phyloP scores from a whole-genome alignment of 2,888 invertebrate genomes.

The Drosophila anceps region DNA sequence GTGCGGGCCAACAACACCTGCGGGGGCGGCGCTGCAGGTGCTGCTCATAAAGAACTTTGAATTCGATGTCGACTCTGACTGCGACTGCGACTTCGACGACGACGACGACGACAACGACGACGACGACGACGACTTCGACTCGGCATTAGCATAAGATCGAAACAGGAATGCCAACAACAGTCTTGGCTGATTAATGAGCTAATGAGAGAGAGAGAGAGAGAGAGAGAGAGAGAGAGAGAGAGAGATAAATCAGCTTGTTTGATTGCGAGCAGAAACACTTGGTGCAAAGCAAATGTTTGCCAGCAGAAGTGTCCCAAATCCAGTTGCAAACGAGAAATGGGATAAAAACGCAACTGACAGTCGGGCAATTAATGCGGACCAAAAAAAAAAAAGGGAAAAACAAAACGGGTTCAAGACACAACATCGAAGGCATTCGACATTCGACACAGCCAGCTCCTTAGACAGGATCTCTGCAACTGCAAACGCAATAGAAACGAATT shows the following conservation, averaged over 20 bases:
- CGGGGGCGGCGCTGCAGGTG: conserved; percentile 34
- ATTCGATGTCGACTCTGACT: background rate
- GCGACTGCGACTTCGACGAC: background rate
- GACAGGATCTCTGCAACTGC: conserved; percentile 26
- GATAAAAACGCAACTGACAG: conserved; percentile 7
- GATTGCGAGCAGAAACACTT: conserved; percentile 68
- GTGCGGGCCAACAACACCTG: conserved; percentile 31
- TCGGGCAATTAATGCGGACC: conserved; percentile 73
- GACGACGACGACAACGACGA: too few relatives aligned
- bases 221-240: background rate
- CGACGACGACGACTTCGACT: background rate
- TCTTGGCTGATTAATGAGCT: conserved; percentile 10
- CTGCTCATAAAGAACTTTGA: background rate
- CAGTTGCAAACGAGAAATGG: conserved; percentile 31
- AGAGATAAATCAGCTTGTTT: conserved; percentile 69
- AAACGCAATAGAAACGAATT: background rate
- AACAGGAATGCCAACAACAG: background rate
- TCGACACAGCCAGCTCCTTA: conserved; percentile 22
- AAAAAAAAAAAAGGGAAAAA: conserved; percentile 45
- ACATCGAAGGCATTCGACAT: background rate
- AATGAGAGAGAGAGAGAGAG: background rate
- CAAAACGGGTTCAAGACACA: conserved; percentile 3
- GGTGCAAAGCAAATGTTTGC: conserved; percentile 43
- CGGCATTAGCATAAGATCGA: conserved; percentile 3
- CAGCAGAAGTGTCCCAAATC: conserved; percentile 48